These are phyloP conservation scores for Phoebastria nigripes DNA, from an alignment of 2,797 vertebrate species.

Conservation along the genomic window DNA sequence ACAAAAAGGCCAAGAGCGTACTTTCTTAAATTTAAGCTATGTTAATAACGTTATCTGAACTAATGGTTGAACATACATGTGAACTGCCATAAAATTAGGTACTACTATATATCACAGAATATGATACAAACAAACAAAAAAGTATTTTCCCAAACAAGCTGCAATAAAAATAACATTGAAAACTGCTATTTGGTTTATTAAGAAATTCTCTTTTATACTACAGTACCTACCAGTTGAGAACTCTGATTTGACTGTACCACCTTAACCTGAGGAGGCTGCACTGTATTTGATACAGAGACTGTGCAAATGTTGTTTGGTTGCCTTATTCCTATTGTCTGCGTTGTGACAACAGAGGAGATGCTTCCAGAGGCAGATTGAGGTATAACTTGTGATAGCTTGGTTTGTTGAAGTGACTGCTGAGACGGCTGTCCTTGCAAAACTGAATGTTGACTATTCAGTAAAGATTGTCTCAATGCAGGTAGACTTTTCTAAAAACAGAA, in stretches of 20 bases:
- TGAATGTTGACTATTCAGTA: constrained; percentile 85
- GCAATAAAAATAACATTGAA: not conserved
- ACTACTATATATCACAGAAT: not conserved
- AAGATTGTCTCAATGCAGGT: constrained; percentile 85
- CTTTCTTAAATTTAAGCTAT: not conserved
- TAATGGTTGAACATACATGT: not conserved
- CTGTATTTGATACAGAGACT: constrained; percentile 68
- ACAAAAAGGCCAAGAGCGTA: not conserved
- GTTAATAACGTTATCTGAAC: not conserved
- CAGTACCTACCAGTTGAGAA: constrained; percentile 80
- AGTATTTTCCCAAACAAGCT: not conserved
- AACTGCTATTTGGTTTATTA: not conserved
- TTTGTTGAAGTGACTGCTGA: constrained; percentile 76
- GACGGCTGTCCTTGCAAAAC: constrained; percentile 72
- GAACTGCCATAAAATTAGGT: not conserved
- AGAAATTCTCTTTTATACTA: not conserved
- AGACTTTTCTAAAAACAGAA: constrained; percentile 84
- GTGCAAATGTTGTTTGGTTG: constrained; percentile 83
- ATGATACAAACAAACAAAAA: not conserved
- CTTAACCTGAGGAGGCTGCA: constrained; percentile 70
- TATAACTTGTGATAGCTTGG: constrained; percentile 70
- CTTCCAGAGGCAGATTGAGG: constrained; percentile 60
- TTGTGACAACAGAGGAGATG: constrained; percentile 69
- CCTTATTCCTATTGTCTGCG: constrained; percentile 77
- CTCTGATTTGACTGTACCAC: constrained; percentile 75